Evolutionary conservation across 1,140 invertebrate species (phyloP).

Genomic region (Papilio aristodemus): DNA sequence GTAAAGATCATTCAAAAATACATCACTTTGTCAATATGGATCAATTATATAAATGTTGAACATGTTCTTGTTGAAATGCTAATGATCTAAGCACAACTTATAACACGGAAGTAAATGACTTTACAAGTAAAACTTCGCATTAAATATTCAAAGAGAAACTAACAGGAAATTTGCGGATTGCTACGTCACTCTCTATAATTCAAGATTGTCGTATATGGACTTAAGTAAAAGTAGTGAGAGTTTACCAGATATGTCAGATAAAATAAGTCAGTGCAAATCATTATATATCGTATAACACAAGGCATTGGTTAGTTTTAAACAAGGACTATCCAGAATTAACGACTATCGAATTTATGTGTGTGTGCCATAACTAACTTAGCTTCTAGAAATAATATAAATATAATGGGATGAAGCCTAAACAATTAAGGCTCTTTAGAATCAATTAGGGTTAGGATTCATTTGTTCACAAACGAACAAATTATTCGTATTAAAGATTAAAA

Average conservation of each 20-base stretch:
- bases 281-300: not conserved
- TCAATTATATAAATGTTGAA: not conserved
- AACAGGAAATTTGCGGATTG: not conserved
- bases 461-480: too few relatives aligned
- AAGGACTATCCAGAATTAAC: too few relatives aligned
- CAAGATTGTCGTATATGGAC: conserved; percentile 1
- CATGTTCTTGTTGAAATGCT: not conserved
- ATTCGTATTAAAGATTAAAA: too few relatives aligned
- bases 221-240: not conserved
- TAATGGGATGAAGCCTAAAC: too few relatives aligned
- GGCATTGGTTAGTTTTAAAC: too few relatives aligned
- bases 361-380: too few relatives aligned
- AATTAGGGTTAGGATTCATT: too few relatives aligned
- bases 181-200: conserved; percentile 11
- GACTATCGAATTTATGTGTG: too few relatives aligned
- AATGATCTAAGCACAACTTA: not conserved
- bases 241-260: not conserved
- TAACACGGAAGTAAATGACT: not conserved
- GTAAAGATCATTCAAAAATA: not conserved
- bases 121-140: not conserved
- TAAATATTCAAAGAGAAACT: conserved; percentile 12
- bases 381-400: too few relatives aligned
- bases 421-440: too few relatives aligned
- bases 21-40: not conserved
- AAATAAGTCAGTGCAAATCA: not conserved